These are phyloP conservation scores for Tyto alba DNA, from an alignment of 2,113 vertebrate species.

Conservation along the genomic window DNA sequence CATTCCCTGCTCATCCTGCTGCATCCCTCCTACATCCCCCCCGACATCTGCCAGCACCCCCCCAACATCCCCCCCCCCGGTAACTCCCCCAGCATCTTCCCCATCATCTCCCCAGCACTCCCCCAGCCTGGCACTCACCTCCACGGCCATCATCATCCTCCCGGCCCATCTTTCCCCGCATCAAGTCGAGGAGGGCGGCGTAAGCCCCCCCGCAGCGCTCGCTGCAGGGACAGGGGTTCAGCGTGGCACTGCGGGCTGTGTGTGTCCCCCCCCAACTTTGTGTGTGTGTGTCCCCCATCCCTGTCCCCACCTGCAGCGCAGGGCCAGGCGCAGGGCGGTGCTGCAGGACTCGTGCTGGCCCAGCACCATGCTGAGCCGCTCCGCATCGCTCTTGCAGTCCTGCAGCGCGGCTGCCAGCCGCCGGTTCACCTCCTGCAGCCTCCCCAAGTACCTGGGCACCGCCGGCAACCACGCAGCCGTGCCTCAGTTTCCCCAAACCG, in stretches of 20 bases:
- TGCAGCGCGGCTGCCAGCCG: constrained; percentile 77
- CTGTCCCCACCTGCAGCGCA: constrained; percentile 77
- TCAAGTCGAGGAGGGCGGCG: constrained; percentile 71
- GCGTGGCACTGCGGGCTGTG: not conserved
- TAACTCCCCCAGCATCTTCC: no score
- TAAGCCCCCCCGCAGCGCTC: constrained; percentile 82
- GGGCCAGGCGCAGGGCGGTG: constrained; percentile 79
- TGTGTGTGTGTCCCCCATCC: no score
- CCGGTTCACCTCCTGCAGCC: constrained; percentile 80
- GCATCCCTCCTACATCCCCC: no score
- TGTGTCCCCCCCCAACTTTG: no score
- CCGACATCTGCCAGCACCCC: no score
- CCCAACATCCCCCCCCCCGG: no score
- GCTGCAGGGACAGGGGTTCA: constrained; percentile 66
- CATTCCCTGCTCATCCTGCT: not conserved
- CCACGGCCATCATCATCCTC: not conserved
- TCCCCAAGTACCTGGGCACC: constrained; percentile 73
- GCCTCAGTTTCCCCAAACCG: not conserved
- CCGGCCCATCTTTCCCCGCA: constrained; percentile 23
- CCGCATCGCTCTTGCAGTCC: constrained; percentile 76
- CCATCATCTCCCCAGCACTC: not conserved
- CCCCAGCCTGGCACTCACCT: not conserved
- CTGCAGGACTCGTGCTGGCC: constrained; percentile 76
- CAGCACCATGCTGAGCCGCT: constrained; percentile 78
- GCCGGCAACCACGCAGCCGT: not conserved